These are phyloP conservation scores for Meleagris gallopavo DNA, from an alignment of 2,113 vertebrate species.

Conservation along the genomic window DNA sequence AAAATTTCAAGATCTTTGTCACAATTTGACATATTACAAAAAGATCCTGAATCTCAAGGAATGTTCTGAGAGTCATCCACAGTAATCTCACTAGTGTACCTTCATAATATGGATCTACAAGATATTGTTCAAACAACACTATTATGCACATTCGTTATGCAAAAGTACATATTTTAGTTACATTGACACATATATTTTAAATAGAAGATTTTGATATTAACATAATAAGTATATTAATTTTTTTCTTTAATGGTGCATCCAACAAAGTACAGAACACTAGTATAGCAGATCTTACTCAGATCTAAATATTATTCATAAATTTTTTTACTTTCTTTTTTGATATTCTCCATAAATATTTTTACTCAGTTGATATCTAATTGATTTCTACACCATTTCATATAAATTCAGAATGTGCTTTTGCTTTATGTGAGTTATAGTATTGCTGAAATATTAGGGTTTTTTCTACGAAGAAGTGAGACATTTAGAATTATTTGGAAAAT, in stretches of 20 bases:
- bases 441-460: fast-evolving
- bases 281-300: background rate
- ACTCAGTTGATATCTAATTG: background rate
- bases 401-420: background rate
- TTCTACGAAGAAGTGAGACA: background rate
- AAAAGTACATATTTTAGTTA: background rate
- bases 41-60: background rate
- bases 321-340: too few species aligned
- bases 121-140: background rate
- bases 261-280: background rate
- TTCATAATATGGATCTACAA: background rate
- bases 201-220: background rate
- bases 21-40: fast-evolving
- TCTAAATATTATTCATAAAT: too few species aligned
- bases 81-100: fast-evolving
- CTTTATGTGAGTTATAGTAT: background rate
- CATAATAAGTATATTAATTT: background rate
- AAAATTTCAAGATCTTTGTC: background rate
- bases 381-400: background rate
- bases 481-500: background rate
- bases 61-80: background rate
- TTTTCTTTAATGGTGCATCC: background rate
- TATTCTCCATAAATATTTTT: too few species aligned
- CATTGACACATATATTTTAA: background rate
- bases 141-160: fast-evolving